Evolutionary conservation across 2,888 invertebrate genomes (phyloP).

Genomic region (Lingula anatina): DNA sequence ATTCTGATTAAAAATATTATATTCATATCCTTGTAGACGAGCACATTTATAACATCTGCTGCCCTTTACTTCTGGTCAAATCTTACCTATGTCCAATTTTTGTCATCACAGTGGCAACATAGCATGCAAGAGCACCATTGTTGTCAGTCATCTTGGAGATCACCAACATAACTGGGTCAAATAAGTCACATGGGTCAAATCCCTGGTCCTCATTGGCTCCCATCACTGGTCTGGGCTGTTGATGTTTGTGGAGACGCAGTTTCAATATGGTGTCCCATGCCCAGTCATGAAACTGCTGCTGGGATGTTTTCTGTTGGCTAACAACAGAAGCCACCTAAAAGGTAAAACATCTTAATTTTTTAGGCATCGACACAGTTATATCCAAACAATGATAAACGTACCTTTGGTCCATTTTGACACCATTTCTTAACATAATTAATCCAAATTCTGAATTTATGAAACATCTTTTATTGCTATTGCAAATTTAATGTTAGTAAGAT

Average conservation of each 20-base stretch:
- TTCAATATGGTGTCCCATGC: constrained; percentile 51
- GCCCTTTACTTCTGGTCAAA: no score
- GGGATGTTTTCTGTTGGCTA: constrained; percentile 51
- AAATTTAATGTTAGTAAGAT: no score
- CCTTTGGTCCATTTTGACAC: no score
- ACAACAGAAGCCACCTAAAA: constrained; percentile 36
- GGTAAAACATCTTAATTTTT: no score
- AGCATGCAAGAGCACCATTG: constrained; percentile 66
- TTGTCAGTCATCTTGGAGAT: constrained; percentile 58
- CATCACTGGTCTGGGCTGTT: constrained; percentile 49
- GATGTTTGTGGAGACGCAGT: constrained; percentile 35
- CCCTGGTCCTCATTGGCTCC: constrained; percentile 59
- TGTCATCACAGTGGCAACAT: constrained; percentile 65
- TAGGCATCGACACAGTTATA: no score
- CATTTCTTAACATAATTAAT: no score
- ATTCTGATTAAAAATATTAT: neutral
- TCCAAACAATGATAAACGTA: no score
- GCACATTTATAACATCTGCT: no score
- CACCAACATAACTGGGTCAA: constrained; percentile 51
- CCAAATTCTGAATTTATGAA: no score
- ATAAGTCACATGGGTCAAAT: constrained; percentile 70
- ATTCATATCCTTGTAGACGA: no score
- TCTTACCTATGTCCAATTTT: constrained; percentile 65
- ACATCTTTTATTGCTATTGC: no score
- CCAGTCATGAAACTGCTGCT: constrained; percentile 66